Base-by-base conservation (phyloP, 30 jellyfish, hydroid and myxozoan genomes). In the Aurelia sp. region DNA sequence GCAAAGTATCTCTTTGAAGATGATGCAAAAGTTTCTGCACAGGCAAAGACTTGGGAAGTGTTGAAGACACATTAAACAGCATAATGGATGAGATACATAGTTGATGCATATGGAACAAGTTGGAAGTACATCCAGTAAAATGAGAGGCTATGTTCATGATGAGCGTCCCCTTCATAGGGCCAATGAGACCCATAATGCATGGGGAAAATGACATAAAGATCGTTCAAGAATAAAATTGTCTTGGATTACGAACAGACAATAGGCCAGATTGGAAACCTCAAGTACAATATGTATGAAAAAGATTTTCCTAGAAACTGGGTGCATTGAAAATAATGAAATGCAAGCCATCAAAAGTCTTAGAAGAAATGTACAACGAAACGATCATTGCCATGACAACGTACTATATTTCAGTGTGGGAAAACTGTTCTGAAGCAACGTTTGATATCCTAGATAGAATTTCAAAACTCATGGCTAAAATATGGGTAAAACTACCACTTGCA, bases 221-320 rank as follows among this genome's bases (percentile, higher is more conserved):
- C 66, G 0, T 72, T 75, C 79, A 75, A 50, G 74, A 75, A 75
- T 75, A 75, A 0, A 78, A 67, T 35, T 60, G 82, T 79, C 82
- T 79, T 79, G 90, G 85, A 65, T 64, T 79, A 61, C 84, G 67
- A 63, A 79, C 66, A 79, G 82, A 50, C 78, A 66, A 79, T 15
- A 79, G 90, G 73, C 90, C 57, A 79, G 90, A 79, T 67, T 79
- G 90, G 90, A 79, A 79, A 48, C 82, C 84, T 35, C 90, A 62
- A 64, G 73, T 79, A 79, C 81, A 66, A 62, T 62, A 79, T 79
- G 83, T 63, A 63, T 64, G 73, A 60, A 62, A 62, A 37, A 27
- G 33, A 1, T 27, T 27, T 27, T 27, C 33, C 33, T 0, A 27
- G 33, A 27, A 27, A 27, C 33, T 27, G 33, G 2, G 33, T 27